These are phyloP conservation scores for Drosophila sulfurigaster DNA, from an alignment of 1,140 invertebrate genomes.

Conservation along the genomic window DNA sequence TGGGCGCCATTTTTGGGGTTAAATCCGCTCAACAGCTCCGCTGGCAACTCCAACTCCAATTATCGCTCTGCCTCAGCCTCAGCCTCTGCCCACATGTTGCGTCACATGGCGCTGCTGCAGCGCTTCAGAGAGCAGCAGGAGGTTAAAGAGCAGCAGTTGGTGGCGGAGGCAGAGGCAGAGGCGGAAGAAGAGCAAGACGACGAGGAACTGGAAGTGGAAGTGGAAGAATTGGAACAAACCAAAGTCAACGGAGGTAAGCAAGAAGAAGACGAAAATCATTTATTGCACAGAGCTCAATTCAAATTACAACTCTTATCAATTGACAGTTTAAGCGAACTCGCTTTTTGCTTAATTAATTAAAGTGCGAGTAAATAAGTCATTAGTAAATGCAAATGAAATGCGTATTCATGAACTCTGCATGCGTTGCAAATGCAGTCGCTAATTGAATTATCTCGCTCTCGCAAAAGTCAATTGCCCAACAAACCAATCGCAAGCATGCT, in stretches of 20 bases:
- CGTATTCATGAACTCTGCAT: slow-evolving; percentile 11
- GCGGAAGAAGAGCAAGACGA: neutral
- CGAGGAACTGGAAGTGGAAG: neutral
- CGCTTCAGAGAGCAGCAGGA: slow-evolving; percentile 46
- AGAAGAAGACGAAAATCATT: neutral
- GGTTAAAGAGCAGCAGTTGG: slow-evolving; percentile 21
- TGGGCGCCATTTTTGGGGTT: slow-evolving; percentile 61
- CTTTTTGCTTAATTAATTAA: slow-evolving; percentile 8
- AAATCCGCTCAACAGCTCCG: neutral
- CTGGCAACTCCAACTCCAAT: slow-evolving; percentile 1
- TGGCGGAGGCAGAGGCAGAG: neutral
- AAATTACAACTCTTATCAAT: neutral
- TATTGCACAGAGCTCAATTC: no score
- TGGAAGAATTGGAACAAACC: slow-evolving; percentile 3
- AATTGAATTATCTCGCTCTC: slow-evolving; percentile 35
- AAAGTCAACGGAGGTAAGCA: slow-evolving; percentile 19
- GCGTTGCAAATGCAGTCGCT: neutral
- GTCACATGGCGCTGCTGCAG: slow-evolving; percentile 72
- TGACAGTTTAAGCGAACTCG: neutral
- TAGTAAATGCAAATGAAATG: slow-evolving; percentile 15
- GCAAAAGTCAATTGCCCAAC: slow-evolving; percentile 17
- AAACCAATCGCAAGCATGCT: slow-evolving; percentile 25
- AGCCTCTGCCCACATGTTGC: slow-evolving; percentile 60
- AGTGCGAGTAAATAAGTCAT: slow-evolving; percentile 13
- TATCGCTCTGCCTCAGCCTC: slow-evolving; percentile 9